phyloP scores from a whole-genome alignment of 2,113 vertebrate genomes.

The Rhegmatorhina hoffmannsi region DNA sequence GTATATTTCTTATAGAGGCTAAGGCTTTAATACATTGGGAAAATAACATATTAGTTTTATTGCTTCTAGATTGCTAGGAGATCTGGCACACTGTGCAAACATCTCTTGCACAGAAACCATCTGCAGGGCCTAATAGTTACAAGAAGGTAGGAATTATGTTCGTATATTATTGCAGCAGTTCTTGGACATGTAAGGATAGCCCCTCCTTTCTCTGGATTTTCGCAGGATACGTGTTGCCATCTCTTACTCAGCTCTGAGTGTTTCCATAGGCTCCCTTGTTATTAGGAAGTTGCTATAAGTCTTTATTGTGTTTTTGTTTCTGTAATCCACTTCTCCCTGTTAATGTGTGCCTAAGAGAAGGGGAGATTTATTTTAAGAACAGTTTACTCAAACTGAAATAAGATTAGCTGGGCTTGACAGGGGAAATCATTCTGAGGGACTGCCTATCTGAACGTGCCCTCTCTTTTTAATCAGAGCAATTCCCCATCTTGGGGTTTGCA shows the following conservation, averaged over 20 bases:
- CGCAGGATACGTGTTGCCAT: background rate
- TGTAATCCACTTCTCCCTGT: background rate
- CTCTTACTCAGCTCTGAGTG: background rate
- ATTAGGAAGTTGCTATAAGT: background rate
- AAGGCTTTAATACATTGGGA: background rate
- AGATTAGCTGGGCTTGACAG: background rate
- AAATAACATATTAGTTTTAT: background rate
- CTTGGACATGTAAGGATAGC: background rate
- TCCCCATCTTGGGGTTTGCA: background rate
- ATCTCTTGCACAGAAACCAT: background rate
- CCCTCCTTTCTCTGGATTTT: background rate
- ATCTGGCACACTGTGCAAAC: background rate
- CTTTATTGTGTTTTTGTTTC: background rate
- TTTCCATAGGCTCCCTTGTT: background rate
- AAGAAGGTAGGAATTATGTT: background rate
- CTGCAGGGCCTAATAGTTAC: background rate
- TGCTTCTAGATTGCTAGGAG: background rate
- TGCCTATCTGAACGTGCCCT: background rate
- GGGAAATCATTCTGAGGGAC: background rate
- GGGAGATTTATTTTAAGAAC: background rate
- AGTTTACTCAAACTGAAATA: background rate
- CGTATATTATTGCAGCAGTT: background rate
- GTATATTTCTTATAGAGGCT: background rate
- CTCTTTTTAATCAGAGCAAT: background rate
- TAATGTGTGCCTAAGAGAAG: background rate